A percentile compares a stretch with the other conserved stretches of the same genome.
Conservation (phyloP, 2,113 vertebrate species). For the Sebastes fasciatus region DNA sequence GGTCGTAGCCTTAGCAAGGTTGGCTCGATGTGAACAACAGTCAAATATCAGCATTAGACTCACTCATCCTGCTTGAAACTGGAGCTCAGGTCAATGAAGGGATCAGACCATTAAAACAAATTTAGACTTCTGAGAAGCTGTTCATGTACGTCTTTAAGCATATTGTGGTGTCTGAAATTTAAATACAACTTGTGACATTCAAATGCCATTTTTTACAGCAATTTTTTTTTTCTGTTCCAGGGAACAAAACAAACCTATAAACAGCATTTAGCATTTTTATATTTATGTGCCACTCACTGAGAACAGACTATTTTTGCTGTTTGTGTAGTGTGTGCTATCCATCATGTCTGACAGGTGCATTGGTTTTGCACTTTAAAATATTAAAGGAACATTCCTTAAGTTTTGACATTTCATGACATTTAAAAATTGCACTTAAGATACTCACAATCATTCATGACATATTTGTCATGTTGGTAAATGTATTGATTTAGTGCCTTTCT, state of each 20-base stretch:
- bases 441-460: background rate
- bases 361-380: slow-evolving; percentile 17
- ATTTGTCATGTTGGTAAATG: slow-evolving; percentile 5
- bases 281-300: background rate
- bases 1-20: slow-evolving; percentile 58
- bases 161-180: background rate
- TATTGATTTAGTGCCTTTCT: background rate
- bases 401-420: slow-evolving; percentile 45
- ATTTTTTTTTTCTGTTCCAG: background rate
- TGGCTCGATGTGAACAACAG: slow-evolving; percentile 70
- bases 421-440: background rate
- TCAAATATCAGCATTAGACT: slow-evolving; percentile 59
- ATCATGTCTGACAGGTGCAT: slow-evolving; percentile 23
- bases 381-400: background rate
- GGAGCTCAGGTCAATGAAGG: slow-evolving; percentile 54
- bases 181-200: slow-evolving; percentile 10
- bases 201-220: background rate
- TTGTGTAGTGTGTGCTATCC: background rate
- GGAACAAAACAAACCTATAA: background rate
- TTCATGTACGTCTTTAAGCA: slow-evolving; percentile 26
- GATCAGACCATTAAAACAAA: slow-evolving; percentile 44
- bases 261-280: slow-evolving; percentile 16
- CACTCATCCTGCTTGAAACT: slow-evolving; percentile 63
- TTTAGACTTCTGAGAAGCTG: slow-evolving; percentile 62
- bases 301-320: background rate